phyloP scores from a whole-genome alignment of 2,797 vertebrate species.

The Taeniopygia guttata region DNA sequence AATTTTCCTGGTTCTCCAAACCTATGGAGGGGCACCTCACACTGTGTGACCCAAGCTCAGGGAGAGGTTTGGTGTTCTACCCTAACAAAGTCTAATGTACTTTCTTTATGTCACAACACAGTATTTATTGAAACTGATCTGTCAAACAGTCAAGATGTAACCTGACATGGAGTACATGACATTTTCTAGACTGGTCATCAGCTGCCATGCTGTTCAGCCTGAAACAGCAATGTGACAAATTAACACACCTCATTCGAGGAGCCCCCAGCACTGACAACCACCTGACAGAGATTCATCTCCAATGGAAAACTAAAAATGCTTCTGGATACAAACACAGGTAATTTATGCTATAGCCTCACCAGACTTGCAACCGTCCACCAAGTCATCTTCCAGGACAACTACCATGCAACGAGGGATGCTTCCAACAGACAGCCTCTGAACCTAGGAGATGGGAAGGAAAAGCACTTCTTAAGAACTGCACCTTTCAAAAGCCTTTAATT shows the following conservation, averaged over 20 bases:
- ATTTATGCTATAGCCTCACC: slow-evolving; percentile 71
- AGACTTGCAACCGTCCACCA: slow-evolving; percentile 95
- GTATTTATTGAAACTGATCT: neutral
- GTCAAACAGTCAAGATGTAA: neutral
- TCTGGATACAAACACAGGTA: neutral
- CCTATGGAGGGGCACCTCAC: neutral
- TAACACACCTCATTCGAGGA: neutral
- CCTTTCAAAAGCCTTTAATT: neutral
- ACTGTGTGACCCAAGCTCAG: neutral
- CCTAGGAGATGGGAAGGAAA: slow-evolving; percentile 73
- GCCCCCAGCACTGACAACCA: neutral
- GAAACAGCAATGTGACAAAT: neutral
- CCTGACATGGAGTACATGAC: neutral
- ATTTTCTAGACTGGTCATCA: neutral
- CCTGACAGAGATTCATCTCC: neutral
- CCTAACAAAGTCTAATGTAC: neutral
- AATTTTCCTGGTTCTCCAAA: neutral
- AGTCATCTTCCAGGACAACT: slow-evolving; percentile 91
- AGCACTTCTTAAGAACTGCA: neutral
- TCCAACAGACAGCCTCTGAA: slow-evolving; percentile 91
- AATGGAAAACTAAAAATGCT: neutral
- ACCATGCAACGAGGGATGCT: slow-evolving; percentile 94
- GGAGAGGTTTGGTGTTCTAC: neutral
- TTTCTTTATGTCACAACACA: neutral
- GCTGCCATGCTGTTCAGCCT: neutral